Base-by-base conservation (phyloP, 2,797 vertebrate genomes). In the Enteromius thamalakanensis region DNA sequence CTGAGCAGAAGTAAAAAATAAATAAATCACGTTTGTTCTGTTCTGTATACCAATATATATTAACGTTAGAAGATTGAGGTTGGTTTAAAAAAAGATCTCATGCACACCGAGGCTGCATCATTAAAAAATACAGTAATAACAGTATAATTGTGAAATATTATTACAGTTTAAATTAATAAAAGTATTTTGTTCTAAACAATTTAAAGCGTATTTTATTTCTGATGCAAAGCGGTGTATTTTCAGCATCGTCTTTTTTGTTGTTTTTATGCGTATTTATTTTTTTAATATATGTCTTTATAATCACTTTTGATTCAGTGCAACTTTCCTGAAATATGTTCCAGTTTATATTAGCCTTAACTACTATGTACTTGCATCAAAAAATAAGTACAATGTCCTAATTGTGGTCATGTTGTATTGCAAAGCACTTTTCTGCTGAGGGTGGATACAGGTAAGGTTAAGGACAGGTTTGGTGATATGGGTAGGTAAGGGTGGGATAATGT, bases 1-100 rank as follows among this genome's bases (percentile, higher is more conserved):
- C 91, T 0, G 96, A 96, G 76, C 96, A 97, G 88, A 96, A 95
- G 98, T 75, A 74, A 26, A 21, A 11, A 34, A 14, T 2, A 12
- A 12, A 26, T 5, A 6, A 26, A 3, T 62, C 21, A 40, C 10
- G 21, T 17, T 12, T 45, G 10, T 45, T 45, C 42, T 45, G 42
- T 12, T 14, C 26, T 32, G 6, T 32, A 32, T 32, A 32, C 60
- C 32, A 32, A 32, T 29, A 32, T 64, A 32, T 14, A 29, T 6
- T 32, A 17, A 26, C 4, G 6, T 62, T 62, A 3, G 26, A 62
- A 62, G 5, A 26, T 7, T 62, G 29, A 14, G 60, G 60, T 64
- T 15, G 58, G 26, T 7, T 40, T 15, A 3, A 2, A 26, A 62
- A 23, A 60, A 62, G 23, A 5, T 6, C 0, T 32, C 26, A 32